Evolutionary conservation across 1,140 invertebrate genomes (phyloP), one percentile per base, ranked within the genome.

Genomic region (Metopolophium dirhodum): DNA sequence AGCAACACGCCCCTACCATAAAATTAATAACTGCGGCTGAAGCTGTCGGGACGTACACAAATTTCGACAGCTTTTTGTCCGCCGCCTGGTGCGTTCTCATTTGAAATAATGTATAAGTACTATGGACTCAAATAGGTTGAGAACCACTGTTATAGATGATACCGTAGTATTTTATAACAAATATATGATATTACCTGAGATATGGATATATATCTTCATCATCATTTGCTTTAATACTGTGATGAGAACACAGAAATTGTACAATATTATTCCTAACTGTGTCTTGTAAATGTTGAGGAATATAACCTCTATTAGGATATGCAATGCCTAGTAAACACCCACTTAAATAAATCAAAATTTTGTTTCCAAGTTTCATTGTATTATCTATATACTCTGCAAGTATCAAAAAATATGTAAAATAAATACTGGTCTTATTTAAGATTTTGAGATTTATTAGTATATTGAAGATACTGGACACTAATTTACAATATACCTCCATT

Each of bases 261-360:
- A 94, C 94, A 8, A 97, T 97, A 95, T 99, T 97, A 94, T 97
- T 96, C 94, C 98, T 97, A 0, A 98, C 97, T 94, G 96, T 97
- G 7, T 90, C 91, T 77, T 96, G 96, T 68, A 96, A 96, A 49
- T 96, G 96, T 93, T 96, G 95, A 94, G 98, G 96, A 20, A 96
- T 95, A 94, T 98, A 96, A 26, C 98, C 98, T 86, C 49, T 37
- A 82, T 96, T 96, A 7, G 98, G 99, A 96, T 99, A 99, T 6
- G 97, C 97, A 93, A 98, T 96, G 4, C 99, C 99, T 41, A 98
- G 97, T 94, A 99, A 96, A 95, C 99, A 99, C 94, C 98, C 99
- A 93, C 98, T 99, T 82, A 97, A 96, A 95, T 99, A 99, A 23
- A 99, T 97, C 91, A 99, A 95, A 93, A 99, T 95, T 94, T 98